Evolutionary conservation across 2,797 vertebrate genomes (phyloP).

Genomic region (Oreochromis grahami): DNA sequence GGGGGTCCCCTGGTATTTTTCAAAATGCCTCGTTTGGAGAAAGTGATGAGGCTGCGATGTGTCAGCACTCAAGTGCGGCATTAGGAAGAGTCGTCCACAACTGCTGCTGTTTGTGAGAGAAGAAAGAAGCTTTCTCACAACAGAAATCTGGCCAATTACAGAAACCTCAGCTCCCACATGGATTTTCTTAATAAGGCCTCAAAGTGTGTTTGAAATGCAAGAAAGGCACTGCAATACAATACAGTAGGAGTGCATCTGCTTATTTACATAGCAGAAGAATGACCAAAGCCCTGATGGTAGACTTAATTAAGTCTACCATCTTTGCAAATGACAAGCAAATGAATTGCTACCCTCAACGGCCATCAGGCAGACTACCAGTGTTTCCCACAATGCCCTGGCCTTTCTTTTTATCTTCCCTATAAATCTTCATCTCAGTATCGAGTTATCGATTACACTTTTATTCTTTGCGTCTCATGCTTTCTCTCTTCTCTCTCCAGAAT

Average conservation of each 20-base stretch:
- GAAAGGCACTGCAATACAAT: background rate
- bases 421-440: slow-evolving; percentile 23
- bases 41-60: background rate
- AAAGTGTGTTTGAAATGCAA: slow-evolving; percentile 1
- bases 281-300: background rate
- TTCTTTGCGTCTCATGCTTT: background rate
- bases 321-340: slow-evolving; percentile 25
- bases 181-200: background rate
- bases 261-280: slow-evolving; percentile 19
- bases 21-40: slow-evolving; percentile 1
- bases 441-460: slow-evolving; percentile 28
- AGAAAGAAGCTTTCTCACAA: background rate
- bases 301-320: slow-evolving; percentile 27
- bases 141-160: background rate
- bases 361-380: background rate
- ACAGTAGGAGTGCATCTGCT: background rate
- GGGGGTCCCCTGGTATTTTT: background rate
- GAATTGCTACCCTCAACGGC: slow-evolving; percentile 9
- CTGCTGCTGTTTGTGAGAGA: background rate
- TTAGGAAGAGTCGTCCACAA: background rate
- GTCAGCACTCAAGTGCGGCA: background rate
- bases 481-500: slow-evolving; percentile 69
- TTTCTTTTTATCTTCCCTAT: slow-evolving; percentile 35
- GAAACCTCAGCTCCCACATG: background rate
- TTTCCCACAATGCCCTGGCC: slow-evolving; percentile 39